Conservation (phyloP, 1,140 invertebrate genomes). For the Eupeodes corollae region DNA sequence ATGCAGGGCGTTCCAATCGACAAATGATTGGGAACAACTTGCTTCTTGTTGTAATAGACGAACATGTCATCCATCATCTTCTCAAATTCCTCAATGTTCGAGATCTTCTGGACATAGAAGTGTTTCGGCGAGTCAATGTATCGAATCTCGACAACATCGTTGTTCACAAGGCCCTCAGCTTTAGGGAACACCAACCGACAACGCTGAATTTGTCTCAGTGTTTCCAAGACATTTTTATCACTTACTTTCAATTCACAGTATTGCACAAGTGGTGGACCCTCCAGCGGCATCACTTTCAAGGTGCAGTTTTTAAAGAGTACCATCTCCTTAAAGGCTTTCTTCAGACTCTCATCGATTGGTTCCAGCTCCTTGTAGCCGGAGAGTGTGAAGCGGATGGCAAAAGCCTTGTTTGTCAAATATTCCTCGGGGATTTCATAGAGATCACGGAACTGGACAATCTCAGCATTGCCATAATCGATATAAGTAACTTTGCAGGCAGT, state of each 20-base stretch:
- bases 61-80: slow-evolving; percentile 35
- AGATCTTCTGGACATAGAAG: slow-evolving; percentile 58
- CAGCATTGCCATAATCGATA: slow-evolving; percentile 66
- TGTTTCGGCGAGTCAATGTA: slow-evolving; percentile 57
- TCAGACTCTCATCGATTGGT: slow-evolving; percentile 50
- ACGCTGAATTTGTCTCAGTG: slow-evolving; percentile 39
- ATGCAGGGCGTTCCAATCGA: slow-evolving; percentile 53
- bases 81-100: slow-evolving; percentile 43
- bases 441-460: slow-evolving; percentile 51
- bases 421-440: slow-evolving; percentile 60
- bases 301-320: slow-evolving; percentile 47
- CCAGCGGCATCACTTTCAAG: slow-evolving; percentile 50
- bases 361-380: slow-evolving; percentile 53
- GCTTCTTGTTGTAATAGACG: slow-evolving; percentile 27
- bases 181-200: slow-evolving; percentile 41
- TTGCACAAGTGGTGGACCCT: slow-evolving; percentile 55
- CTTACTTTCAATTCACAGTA: slow-evolving; percentile 46
- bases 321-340: slow-evolving; percentile 55
- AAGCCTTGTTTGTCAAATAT: slow-evolving; percentile 54
- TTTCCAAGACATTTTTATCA: slow-evolving; percentile 40
- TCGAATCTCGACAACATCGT: slow-evolving; percentile 49
- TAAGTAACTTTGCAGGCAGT: slow-evolving; percentile 56
- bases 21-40: slow-evolving; percentile 40
- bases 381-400: slow-evolving; percentile 59
- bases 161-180: slow-evolving; percentile 40